phyloP scores from a whole-genome alignment of 2,888 invertebrate species.

The Keiferia lycopersicella region DNA sequence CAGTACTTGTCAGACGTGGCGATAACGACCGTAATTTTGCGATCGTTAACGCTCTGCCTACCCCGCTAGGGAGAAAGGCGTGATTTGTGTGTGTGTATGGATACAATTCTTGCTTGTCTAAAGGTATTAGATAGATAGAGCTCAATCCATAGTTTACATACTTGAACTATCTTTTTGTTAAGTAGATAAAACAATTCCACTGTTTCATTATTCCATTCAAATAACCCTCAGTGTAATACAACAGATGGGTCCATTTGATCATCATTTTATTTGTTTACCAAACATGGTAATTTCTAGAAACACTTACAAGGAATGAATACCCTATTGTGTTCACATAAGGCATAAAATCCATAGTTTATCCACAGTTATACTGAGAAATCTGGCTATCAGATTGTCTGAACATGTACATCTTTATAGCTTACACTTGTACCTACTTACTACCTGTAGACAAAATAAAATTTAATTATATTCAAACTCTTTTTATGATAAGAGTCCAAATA shows the following conservation, averaged over 20 bases:
- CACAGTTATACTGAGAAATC: neutral
- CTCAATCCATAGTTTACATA: too few relatives aligned
- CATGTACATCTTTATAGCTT: neutral
- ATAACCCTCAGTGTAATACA: neutral
- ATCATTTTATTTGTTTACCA: constrained; percentile 7
- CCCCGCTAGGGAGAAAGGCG: too few relatives aligned
- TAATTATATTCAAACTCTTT: too few relatives aligned
- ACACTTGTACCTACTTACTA: neutral
- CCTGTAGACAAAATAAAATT: neutral
- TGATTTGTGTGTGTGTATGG: too few relatives aligned
- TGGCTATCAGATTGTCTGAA: constrained; percentile 1
- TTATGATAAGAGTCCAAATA: too few relatives aligned
- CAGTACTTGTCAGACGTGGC: too few relatives aligned
- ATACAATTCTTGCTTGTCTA: too few relatives aligned
- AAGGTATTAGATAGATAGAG: too few relatives aligned
- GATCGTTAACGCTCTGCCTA: too few relatives aligned
- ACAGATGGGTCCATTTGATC: neutral
- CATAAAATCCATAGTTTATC: neutral
- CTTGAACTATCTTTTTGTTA: neutral
- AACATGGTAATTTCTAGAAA: neutral
- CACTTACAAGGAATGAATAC: neutral
- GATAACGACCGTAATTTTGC: too few relatives aligned
- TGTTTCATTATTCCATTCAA: neutral
- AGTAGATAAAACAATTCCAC: neutral
- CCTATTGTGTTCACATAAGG: constrained; percentile 1